A percentile compares a stretch with the other conserved stretches of the same genome.
Conservation (phyloP, 2,888 invertebrate species). For the Volucella inanis region DNA sequence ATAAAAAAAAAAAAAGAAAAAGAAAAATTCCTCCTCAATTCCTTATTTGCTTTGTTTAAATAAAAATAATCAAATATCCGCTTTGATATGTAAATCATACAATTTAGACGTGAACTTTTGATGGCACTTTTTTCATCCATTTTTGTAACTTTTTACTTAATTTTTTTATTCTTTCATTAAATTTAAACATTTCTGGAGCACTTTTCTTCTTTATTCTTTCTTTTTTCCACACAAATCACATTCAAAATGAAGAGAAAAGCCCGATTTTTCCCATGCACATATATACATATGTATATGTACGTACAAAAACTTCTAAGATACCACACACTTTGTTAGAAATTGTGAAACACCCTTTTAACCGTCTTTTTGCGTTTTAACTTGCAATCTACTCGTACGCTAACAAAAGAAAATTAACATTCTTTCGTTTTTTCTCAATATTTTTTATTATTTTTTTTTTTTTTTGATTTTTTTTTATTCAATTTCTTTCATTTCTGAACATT, state of each 20-base stretch:
- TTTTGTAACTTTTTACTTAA: not conserved
- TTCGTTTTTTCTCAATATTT: not conserved
- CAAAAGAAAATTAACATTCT: slow-evolving; percentile 17
- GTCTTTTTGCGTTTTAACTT: slow-evolving; percentile 49
- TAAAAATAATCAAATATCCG: too few relatives aligned
- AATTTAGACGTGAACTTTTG: too few relatives aligned
- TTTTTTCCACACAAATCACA: slow-evolving; percentile 67
- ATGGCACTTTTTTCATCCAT: not conserved
- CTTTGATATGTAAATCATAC: too few relatives aligned
- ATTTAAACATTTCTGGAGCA: slow-evolving; percentile 46
- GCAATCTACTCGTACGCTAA: not conserved
- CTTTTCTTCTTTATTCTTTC: slow-evolving; percentile 40
- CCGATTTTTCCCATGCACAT: slow-evolving; percentile 69
- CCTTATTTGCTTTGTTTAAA: not conserved
- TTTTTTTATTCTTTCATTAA: not conserved
- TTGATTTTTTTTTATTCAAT: not conserved
- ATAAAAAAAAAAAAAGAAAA: slow-evolving; percentile 14
- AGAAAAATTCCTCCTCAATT: slow-evolving; percentile 44
- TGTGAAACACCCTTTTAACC: slow-evolving; percentile 72
- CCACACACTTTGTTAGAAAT: slow-evolving; percentile 61
- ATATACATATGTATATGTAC: slow-evolving; percentile 10
- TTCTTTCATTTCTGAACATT: slow-evolving; percentile 8
- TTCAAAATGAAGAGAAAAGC: slow-evolving; percentile 58
- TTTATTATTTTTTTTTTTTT: not conserved
- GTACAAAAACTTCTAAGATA: slow-evolving; percentile 39